These are phyloP conservation scores for Drosophila pseudotakahashii DNA, from an alignment of 2,888 invertebrate species.

Conservation along the genomic window DNA sequence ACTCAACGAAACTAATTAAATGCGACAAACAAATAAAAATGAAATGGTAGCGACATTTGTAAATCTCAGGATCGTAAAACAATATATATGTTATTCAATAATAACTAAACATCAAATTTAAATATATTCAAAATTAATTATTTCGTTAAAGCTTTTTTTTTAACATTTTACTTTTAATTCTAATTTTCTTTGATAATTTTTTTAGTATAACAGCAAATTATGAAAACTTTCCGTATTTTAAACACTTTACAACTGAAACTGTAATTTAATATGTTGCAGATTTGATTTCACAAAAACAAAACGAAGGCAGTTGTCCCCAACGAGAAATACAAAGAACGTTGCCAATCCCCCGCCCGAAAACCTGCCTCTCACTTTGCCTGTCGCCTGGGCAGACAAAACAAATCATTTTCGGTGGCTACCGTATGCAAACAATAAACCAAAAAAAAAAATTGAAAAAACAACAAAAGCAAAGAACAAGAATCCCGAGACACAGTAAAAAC, in stretches of 20 bases:
- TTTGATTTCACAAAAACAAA: constrained; percentile 13
- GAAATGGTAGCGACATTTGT: background rate
- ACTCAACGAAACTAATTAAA: constrained; percentile 29
- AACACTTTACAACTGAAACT: constrained; percentile 32
- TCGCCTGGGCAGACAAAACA: constrained; percentile 74
- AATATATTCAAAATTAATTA: too few relatives aligned
- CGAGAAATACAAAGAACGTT: constrained; percentile 8
- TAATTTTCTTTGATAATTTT: too few relatives aligned
- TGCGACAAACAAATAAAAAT: constrained; percentile 24
- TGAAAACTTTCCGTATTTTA: background rate
- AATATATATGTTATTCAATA: too few relatives aligned
- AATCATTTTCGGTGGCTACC: constrained; percentile 65
- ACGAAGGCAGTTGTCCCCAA: constrained; percentile 9
- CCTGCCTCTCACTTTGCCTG: constrained; percentile 43
- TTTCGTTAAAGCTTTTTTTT: background rate
- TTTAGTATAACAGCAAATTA: background rate
- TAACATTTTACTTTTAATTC: too few relatives aligned
- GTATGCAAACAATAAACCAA: constrained; percentile 51
- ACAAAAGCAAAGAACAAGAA: constrained; percentile 24
- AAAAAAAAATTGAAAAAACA: constrained; percentile 30
- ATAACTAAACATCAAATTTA: too few relatives aligned
- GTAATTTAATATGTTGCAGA: constrained; percentile 40
- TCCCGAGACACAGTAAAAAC: constrained; percentile 61
- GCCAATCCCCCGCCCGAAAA: constrained; percentile 10
- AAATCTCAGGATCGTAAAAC: background rate